Conservation (phyloP, 1,140 invertebrate species). For the Kradibia gibbosae region DNA sequence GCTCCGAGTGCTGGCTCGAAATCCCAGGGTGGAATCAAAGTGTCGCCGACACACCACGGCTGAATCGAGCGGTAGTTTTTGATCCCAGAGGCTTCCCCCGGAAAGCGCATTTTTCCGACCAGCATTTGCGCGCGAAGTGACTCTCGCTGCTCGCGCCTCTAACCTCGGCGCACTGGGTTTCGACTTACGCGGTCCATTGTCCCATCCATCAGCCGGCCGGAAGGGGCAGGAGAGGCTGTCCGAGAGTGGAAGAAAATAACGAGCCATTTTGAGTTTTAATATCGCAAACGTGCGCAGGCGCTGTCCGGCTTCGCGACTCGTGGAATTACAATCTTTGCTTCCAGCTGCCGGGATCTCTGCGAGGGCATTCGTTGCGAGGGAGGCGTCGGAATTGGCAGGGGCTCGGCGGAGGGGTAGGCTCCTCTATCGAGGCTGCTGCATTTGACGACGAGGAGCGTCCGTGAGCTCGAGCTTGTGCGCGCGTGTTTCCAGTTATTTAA, state of each 20-base stretch:
- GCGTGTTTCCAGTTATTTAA: neutral
- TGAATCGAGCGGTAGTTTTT: no score
- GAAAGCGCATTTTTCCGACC: neutral
- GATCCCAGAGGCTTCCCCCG: neutral
- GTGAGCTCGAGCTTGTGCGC: neutral
- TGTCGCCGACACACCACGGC: neutral
- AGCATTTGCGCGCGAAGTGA: neutral
- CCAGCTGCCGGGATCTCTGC: neutral
- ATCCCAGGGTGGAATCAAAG: neutral
- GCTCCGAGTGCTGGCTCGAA: neutral
- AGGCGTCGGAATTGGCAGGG: no score
- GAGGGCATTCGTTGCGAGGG: neutral
- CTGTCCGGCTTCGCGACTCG: no score
- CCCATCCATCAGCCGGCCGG: no score
- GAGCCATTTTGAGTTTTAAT: neutral
- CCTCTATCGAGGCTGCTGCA: no score
- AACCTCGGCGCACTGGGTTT: neutral
- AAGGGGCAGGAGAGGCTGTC: neutral
- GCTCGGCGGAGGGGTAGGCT: no score
- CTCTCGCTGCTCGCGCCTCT: neutral
- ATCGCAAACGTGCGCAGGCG: neutral
- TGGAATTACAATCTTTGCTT: no score
- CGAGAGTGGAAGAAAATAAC: neutral
- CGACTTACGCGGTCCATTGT: neutral
- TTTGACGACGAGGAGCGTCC: neutral